Base-by-base conservation (phyloP, 2,797 vertebrate species). In the Anableps anableps region DNA sequence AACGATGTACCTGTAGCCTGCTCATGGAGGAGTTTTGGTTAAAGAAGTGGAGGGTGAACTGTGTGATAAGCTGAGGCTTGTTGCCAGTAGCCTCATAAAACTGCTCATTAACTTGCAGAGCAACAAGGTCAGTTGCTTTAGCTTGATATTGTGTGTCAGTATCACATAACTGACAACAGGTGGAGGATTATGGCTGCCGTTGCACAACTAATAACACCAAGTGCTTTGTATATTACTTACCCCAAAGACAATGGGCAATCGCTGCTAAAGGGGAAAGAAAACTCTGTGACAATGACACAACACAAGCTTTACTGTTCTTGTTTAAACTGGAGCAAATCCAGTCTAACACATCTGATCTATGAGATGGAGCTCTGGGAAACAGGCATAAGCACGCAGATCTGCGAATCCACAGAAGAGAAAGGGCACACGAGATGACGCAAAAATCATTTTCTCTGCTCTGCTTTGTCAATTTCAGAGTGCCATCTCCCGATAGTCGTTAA, bases 401-500 rank as follows among this genome's bases (percentile, higher is more conserved):
- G 80, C 83, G 73, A 80, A 19, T 43, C 50, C 74, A 75, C 45
- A 83, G 78, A 50, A 64, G 80, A 73, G 48, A 79, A 71, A 88
- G 79, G 76, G 51, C 66, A 70, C 72, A 74, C 70, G 80, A 83
- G 82, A 68, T 74, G 23, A 84, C 76, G 86, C 78, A 83, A 89
- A 93, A 92, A 92, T 91, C 21, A 90, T 92, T 90, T 94, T 91
- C 85, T 84, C 80, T 86, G 83, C 88, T 92, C 87, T 81, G 91
- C 90, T 93, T 93, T 95, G 94, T 94, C 94, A 93, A 90, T 95
- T 95, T 95, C 86, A 88, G 92, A 93, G 90, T 92, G 88, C 87
- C 93, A 93, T 96, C 93, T 95, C 93, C 93, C 88, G 86, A 94
- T 93, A 95, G 94, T 95, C 93, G 94, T 96, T 96, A 96, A 96